Evolutionary conservation across 2,113 vertebrate genomes (phyloP).

Genomic region (Synodontis membranacea): DNA sequence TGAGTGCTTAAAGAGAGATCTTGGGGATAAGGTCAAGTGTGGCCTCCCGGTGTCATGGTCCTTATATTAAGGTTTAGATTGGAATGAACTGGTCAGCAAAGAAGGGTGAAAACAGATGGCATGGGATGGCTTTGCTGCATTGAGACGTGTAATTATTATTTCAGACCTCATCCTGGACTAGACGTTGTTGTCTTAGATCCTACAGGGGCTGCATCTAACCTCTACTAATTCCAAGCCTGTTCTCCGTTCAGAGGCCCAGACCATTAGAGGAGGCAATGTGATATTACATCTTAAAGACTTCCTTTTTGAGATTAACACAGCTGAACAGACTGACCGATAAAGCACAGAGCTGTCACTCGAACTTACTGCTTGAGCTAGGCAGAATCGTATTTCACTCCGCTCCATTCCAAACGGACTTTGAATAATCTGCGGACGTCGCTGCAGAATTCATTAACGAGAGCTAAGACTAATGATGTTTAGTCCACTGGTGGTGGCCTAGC

Average conservation of each 20-base stretch:
- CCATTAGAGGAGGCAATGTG: background rate
- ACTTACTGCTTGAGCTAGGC: background rate
- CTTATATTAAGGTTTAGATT: conserved; percentile 14
- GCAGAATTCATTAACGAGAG: conserved; percentile 5
- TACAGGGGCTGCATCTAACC: conserved; percentile 79
- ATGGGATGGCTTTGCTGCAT: conserved; percentile 73
- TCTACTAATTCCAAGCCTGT: conserved; percentile 77
- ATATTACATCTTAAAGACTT: conserved; percentile 4
- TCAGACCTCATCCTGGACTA: conserved; percentile 76
- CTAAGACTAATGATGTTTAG: background rate
- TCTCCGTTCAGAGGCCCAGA: conserved; percentile 55
- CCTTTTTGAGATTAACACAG: background rate
- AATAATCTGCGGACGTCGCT: conserved; percentile 2
- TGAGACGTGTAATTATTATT: conserved; percentile 72
- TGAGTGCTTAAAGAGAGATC: conserved; percentile 64
- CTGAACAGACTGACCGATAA: background rate
- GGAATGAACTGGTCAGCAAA: background rate
- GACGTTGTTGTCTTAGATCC: conserved; percentile 78
- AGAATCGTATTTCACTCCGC: conserved; percentile 3
- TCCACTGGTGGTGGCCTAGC: background rate
- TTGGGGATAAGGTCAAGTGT: conserved; percentile 75
- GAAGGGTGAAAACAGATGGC: background rate
- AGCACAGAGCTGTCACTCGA: background rate
- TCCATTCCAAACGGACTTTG: background rate
- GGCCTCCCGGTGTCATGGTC: conserved; percentile 64